Conservation (phyloP, 2,113 vertebrate species). For the Melanostigma gelatinosum region DNA sequence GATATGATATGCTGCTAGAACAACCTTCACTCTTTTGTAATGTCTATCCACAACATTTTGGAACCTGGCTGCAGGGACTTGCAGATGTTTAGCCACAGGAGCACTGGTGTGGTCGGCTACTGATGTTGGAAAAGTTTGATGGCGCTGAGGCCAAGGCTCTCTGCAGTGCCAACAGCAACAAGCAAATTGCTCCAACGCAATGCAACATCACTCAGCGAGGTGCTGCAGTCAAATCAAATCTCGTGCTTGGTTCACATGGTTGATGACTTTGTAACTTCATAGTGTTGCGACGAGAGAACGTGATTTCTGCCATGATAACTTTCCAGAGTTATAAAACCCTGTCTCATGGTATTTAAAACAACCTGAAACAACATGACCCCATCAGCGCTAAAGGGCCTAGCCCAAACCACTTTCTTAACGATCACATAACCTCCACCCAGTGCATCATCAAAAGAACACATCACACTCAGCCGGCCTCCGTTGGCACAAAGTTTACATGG, state of each 20-base stretch:
- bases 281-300: too few species aligned
- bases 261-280: too few species aligned
- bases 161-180: not conserved
- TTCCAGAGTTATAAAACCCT: not conserved
- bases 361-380: not conserved
- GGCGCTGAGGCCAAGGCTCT: not conserved
- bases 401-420: not conserved
- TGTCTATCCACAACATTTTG: not conserved
- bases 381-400: not conserved
- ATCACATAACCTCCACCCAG: not conserved
- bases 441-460: not conserved
- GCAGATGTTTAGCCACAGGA: not conserved
- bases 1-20: not conserved
- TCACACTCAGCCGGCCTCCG: not conserved
- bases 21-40: not conserved
- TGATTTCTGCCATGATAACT: not conserved
- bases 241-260: not conserved
- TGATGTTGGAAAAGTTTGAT: not conserved
- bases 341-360: not conserved
- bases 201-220: not conserved
- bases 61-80: not conserved
- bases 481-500: slow-evolving; percentile 11
- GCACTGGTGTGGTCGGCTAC: not conserved
- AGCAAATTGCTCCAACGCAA: not conserved
- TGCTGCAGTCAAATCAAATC: not conserved